These are phyloP conservation scores for Psophia crepitans DNA, from an alignment of 2,113 vertebrate genomes.

Conservation along the genomic window DNA sequence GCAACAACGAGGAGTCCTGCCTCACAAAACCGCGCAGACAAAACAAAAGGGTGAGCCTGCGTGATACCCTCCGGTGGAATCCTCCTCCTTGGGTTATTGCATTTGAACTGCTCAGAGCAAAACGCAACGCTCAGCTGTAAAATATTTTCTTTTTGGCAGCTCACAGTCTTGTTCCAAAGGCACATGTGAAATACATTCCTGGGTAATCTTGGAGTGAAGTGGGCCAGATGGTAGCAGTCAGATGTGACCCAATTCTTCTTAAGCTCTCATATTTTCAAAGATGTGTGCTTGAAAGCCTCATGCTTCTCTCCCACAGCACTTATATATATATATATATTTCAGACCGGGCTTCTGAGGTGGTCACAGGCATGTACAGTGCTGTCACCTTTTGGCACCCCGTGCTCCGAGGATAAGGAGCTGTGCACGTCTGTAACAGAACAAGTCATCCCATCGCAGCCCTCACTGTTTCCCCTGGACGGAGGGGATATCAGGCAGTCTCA, in stretches of 20 bases:
- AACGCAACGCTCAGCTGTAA: constrained; percentile 51
- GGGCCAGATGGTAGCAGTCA: constrained; percentile 74
- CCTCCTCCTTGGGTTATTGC: not conserved
- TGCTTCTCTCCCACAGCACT: not conserved
- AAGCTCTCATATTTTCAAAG: constrained; percentile 56
- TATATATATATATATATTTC: not conserved
- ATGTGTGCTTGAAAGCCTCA: not conserved
- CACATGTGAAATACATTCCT: constrained; percentile 72
- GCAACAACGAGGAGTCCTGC: not conserved
- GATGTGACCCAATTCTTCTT: constrained; percentile 66
- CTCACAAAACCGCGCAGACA: not conserved
- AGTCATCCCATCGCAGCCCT: not conserved
- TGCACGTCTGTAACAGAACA: not conserved
- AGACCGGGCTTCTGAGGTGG: not conserved
- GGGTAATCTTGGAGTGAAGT: constrained; percentile 63
- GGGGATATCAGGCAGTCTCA: not conserved
- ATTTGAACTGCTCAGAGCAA: not conserved
- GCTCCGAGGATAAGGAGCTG: not conserved
- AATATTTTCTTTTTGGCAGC: constrained; percentile 67
- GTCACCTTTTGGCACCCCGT: not conserved
- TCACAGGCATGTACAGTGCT: not conserved
- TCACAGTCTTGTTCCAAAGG: constrained; percentile 60
- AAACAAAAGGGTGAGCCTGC: not conserved
- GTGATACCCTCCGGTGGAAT: not conserved
- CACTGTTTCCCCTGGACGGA: not conserved